Percentiles rank a stretch among this genome's conserved stretches.
Evolutionary conservation across 2,888 invertebrate species (phyloP).

Genomic region (Geophilus truncorum): DNA sequence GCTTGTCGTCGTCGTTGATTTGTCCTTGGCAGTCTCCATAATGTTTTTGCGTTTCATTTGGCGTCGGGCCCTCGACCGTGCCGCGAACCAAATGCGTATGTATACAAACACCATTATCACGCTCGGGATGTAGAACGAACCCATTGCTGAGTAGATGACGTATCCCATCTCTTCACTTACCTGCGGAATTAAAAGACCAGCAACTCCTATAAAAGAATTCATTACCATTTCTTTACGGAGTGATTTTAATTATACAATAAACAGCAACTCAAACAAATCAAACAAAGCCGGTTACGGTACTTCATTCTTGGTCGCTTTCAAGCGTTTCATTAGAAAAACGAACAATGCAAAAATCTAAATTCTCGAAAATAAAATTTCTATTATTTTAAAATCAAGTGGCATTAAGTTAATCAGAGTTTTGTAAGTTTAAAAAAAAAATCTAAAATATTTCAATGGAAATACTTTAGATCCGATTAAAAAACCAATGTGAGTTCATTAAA

Average conservation of each 20-base stretch:
- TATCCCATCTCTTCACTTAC: conserved; percentile 94
- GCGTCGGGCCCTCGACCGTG: conserved; percentile 82
- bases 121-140: conserved; percentile 98
- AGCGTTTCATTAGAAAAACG: not conserved
- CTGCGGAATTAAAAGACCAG: conserved; percentile 56
- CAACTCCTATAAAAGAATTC: not conserved
- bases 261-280: not conserved
- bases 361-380: too few species aligned
- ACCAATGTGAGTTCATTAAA: too few species aligned
- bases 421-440: too few species aligned
- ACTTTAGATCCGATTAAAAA: too few species aligned
- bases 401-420: too few species aligned
- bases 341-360: not conserved
- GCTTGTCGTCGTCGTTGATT: conserved; percentile 43
- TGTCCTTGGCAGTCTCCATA: conserved; percentile 40
- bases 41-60: conserved; percentile 54
- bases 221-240: not conserved
- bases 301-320: not conserved
- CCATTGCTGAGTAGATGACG: conserved; percentile 94
- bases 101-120: conserved; percentile 99
- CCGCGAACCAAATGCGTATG: conserved; percentile 95
- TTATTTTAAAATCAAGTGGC: too few species aligned
- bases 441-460: too few species aligned
- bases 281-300: not conserved
- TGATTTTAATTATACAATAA: not conserved